phyloP scores from a whole-genome alignment of 2,113 vertebrate species.

The Onychostoma macrolepis region DNA sequence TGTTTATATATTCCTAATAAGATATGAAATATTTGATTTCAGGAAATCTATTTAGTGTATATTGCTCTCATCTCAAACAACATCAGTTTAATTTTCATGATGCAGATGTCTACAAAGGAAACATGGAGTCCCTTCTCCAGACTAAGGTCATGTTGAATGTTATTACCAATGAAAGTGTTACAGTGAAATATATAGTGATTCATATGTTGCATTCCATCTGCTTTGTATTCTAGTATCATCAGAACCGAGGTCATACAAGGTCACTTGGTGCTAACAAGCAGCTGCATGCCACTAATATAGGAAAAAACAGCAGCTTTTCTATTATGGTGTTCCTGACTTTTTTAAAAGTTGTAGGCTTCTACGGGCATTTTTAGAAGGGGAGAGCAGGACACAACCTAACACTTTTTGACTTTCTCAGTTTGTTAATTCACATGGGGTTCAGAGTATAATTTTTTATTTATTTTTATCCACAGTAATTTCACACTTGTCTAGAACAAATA shows the following conservation, averaged over 20 bases:
- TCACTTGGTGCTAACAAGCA: neutral
- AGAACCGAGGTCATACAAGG: neutral
- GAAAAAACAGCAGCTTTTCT: neutral
- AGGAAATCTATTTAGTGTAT: constrained; percentile 3
- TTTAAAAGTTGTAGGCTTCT: neutral
- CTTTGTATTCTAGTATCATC: neutral
- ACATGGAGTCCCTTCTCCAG: neutral
- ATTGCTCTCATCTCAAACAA: constrained; percentile 7
- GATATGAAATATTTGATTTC: constrained; percentile 8
- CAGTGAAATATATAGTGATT: neutral
- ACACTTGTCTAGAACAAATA: no score
- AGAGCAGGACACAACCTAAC: no score
- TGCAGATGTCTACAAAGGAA: neutral
- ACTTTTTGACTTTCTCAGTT: no score
- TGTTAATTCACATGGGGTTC: no score
- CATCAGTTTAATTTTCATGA: neutral
- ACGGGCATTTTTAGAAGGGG: no score
- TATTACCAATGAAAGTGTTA: neutral
- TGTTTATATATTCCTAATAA: neutral
- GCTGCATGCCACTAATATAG: neutral
- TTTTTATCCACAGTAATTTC: no score
- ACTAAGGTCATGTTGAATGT: neutral
- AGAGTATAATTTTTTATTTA: no score
- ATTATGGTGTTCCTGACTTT: neutral
- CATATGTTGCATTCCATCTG: neutral